These are phyloP conservation scores for Drosophila tsacasi DNA, from an alignment of 1,140 invertebrate genomes.

Conservation along the genomic window DNA sequence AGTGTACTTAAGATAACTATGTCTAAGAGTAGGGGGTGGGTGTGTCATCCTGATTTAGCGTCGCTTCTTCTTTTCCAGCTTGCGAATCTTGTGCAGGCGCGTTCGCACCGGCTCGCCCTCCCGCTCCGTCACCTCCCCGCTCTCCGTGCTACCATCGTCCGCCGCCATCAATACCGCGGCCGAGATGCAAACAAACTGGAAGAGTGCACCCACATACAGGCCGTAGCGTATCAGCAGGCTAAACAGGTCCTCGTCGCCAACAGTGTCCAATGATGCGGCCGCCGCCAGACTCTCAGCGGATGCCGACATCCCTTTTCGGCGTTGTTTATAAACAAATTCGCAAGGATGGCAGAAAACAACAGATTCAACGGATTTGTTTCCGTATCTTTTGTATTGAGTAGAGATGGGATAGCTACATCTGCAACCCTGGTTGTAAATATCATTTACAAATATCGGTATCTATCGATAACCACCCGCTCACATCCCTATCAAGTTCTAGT, in stretches of 20 bases:
- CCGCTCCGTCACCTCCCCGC: slow-evolving; percentile 43
- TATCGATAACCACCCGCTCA: not conserved
- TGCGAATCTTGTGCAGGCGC: slow-evolving; percentile 77
- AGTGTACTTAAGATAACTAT: slow-evolving; percentile 26
- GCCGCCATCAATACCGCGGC: slow-evolving; percentile 66
- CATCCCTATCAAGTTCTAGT: slow-evolving; percentile 22
- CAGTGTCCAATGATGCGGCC: slow-evolving; percentile 65
- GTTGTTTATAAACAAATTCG: slow-evolving; percentile 23
- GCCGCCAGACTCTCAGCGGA: slow-evolving; percentile 50
- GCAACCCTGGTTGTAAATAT: slow-evolving; percentile 15
- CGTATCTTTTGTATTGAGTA: slow-evolving; percentile 58
- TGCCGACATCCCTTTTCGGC: slow-evolving; percentile 37
- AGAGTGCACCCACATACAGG: slow-evolving; percentile 74
- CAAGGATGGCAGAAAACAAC: slow-evolving; percentile 1
- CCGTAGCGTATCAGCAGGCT: slow-evolving; percentile 72
- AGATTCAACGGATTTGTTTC: slow-evolving; percentile 19
- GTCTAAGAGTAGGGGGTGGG: slow-evolving; percentile 2
- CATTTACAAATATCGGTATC: not conserved
- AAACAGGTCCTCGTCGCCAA: slow-evolving; percentile 74
- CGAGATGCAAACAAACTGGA: slow-evolving; percentile 75
- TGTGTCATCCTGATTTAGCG: slow-evolving; percentile 49
- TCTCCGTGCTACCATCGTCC: slow-evolving; percentile 38
- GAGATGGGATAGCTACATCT: not conserved
- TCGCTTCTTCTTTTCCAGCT: slow-evolving; percentile 80
- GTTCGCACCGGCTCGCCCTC: slow-evolving; percentile 45